These are phyloP conservation scores for Tipula unca DNA, from an alignment of 2,888 invertebrate species.

Conservation along the genomic window DNA sequence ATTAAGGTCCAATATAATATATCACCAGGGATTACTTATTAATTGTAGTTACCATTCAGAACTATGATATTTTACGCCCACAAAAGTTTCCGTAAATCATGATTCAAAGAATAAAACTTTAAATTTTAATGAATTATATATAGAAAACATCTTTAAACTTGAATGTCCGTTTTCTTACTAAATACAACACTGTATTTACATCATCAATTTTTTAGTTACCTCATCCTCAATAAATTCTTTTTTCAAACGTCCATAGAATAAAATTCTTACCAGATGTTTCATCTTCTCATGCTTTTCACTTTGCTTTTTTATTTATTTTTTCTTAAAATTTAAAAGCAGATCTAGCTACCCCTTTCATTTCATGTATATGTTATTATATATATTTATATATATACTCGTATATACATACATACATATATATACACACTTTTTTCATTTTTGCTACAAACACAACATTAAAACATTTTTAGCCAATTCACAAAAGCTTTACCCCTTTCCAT, in stretches of 20 bases:
- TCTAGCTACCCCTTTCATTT: conserved; percentile 17
- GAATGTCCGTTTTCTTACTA: background rate
- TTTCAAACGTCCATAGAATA: conserved; percentile 10
- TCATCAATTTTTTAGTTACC: conserved; percentile 8
- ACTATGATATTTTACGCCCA: no score
- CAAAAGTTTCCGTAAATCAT: no score
- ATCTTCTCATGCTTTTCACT: conserved; percentile 19
- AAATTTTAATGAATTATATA: background rate
- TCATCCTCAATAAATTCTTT: background rate
- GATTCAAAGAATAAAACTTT: background rate
- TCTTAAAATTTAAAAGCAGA: conserved; percentile 14
- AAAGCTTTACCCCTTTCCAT: conserved; percentile 17
- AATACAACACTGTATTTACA: conserved; percentile 14
- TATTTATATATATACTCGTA: background rate
- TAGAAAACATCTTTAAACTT: background rate
- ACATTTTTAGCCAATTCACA: conserved; percentile 8
- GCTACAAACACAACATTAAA: conserved; percentile 14
- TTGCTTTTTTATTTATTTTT: conserved; percentile 3
- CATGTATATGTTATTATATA: background rate
- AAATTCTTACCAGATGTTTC: conserved; percentile 10
- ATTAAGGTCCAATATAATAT: no score
- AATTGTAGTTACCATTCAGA: no score
- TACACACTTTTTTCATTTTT: background rate
- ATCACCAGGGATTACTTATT: no score
- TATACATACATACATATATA: background rate